Evolutionary conservation across 2,113 vertebrate genomes (phyloP).

Genomic region (Hepsetus odoe): DNA sequence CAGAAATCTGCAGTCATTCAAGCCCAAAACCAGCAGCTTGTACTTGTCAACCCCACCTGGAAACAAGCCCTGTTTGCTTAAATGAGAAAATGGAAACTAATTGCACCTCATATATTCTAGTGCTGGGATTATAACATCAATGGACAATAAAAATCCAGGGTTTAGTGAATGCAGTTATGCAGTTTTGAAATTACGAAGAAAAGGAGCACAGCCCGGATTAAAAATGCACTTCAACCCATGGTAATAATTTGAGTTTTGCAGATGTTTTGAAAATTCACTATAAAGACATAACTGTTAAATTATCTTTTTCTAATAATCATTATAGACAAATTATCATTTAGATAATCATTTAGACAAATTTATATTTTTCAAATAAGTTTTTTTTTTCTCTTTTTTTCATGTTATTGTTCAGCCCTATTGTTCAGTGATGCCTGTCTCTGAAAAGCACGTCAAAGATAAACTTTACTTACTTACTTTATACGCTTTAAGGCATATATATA

Average conservation of each 20-base stretch:
- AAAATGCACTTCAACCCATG: slow-evolving; percentile 31
- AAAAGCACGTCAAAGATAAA: too few relatives aligned
- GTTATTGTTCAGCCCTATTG: too few relatives aligned
- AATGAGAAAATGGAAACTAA: not conserved
- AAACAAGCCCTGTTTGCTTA: not conserved
- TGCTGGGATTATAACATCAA: slow-evolving; percentile 1
- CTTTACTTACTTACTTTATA: too few relatives aligned
- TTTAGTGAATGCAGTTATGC: slow-evolving; percentile 36
- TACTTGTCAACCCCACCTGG: not conserved
- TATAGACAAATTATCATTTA: too few relatives aligned
- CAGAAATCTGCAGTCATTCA: not conserved
- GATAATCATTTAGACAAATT: too few relatives aligned
- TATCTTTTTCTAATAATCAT: too few relatives aligned
- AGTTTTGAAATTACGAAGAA: slow-evolving; percentile 28
- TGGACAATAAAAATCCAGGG: slow-evolving; percentile 21
- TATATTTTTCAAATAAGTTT: too few relatives aligned
- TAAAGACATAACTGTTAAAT: too few relatives aligned
- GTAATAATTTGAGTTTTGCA: not conserved
- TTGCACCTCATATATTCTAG: slow-evolving; percentile 24
- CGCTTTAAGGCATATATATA: too few relatives aligned
- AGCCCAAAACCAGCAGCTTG: not conserved
- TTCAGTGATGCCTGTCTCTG: too few relatives aligned
- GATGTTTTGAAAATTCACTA: not conserved
- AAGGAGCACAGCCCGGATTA: not conserved
- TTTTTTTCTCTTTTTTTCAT: too few relatives aligned